phyloP scores from a whole-genome alignment of 2,888 invertebrate genomes.

The Synanthedon vespiformis region DNA sequence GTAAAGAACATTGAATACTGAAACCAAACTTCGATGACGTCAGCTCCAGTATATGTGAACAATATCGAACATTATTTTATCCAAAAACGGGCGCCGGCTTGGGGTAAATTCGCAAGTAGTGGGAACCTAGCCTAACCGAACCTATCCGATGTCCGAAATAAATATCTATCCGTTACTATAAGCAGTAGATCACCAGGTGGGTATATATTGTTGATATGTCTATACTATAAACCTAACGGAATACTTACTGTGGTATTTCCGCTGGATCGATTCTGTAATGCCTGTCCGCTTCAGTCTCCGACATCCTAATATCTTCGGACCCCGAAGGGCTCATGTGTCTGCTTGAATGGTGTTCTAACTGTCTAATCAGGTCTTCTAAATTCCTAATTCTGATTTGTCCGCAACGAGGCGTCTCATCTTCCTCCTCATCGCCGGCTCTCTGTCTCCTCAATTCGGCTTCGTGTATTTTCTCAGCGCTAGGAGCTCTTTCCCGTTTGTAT shows the following conservation, averaged over 20 bases:
- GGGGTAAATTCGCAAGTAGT: too few species aligned
- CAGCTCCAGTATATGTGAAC: too few species aligned
- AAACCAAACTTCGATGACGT: too few species aligned
- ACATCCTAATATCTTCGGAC: constrained; percentile 89
- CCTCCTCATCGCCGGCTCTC: constrained; percentile 68
- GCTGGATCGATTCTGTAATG: constrained; percentile 83
- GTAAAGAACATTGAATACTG: too few species aligned
- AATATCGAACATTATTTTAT: too few species aligned
- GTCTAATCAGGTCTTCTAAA: constrained; percentile 90
- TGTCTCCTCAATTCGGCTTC: constrained; percentile 75
- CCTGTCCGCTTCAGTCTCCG: constrained; percentile 90
- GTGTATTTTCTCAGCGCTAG: constrained; percentile 81
- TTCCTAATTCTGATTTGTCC: constrained; percentile 91
- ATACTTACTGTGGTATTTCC: constrained; percentile 45
- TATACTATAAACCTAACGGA: constrained; percentile 19
- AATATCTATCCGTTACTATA: too few species aligned
- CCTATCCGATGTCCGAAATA: too few species aligned
- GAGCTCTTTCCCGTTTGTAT: constrained; percentile 72
- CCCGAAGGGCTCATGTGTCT: constrained; percentile 92
- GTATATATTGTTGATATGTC: background rate
- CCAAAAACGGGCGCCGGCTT: too few species aligned
- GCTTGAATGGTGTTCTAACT: constrained; percentile 87
- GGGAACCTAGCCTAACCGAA: too few species aligned
- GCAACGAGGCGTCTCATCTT: constrained; percentile 81
- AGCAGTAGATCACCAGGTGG: background rate